Evolutionary conservation across 2,888 invertebrate species (phyloP).

Genomic region (Chelonus formosanus): DNA sequence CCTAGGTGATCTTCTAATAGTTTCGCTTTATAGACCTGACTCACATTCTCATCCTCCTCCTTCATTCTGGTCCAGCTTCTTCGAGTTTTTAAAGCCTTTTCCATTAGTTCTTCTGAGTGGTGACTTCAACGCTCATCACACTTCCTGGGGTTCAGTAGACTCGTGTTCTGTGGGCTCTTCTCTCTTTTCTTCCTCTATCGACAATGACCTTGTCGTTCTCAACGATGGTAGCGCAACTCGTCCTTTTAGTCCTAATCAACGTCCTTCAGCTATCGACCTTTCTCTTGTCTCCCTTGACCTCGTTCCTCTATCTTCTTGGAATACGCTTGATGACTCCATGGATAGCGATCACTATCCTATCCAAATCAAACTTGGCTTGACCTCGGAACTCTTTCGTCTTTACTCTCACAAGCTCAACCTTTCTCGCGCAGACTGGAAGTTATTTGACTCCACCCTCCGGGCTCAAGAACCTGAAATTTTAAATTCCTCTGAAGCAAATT

Average conservation of each 20-base stretch:
- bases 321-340: not conserved
- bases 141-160: slow-evolving; percentile 18
- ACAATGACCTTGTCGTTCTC: not conserved
- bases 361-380: not conserved
- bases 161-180: not conserved
- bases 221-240: slow-evolving; percentile 7
- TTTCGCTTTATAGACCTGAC: too few species aligned
- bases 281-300: slow-evolving; percentile 8
- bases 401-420: slow-evolving; percentile 10
- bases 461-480: too few species aligned
- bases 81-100: not conserved
- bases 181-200: not conserved
- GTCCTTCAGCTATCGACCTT: slow-evolving; percentile 10
- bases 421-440: slow-evolving; percentile 16
- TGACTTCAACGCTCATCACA: slow-evolving; percentile 28
- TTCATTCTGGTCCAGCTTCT: not conserved
- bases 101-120: slow-evolving; percentile 1
- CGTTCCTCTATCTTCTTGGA: slow-evolving; percentile 1
- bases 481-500: too few species aligned
- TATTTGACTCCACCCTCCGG: not conserved
- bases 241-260: not conserved
- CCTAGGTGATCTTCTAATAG: too few species aligned
- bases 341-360: slow-evolving; percentile 31
- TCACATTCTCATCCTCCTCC: too few species aligned
- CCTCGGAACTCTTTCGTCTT: not conserved